These are phyloP conservation scores for Drosophila infuscata DNA, from an alignment of 2,888 invertebrate genomes.

Conservation along the genomic window DNA sequence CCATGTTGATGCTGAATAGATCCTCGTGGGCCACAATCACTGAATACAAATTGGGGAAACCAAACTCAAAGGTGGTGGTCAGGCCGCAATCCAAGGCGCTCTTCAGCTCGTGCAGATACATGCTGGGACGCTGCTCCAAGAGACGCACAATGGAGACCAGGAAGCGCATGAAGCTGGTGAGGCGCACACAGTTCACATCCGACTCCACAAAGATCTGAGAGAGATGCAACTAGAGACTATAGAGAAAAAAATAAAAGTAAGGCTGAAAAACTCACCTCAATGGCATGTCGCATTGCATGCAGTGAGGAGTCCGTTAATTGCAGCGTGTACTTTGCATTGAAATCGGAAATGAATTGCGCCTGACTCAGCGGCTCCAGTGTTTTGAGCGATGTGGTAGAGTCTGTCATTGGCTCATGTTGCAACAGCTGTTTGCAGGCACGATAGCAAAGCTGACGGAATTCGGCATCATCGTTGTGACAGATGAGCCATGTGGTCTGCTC, in stretches of 20 bases:
- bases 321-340: slow-evolving; percentile 76
- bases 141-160: slow-evolving; percentile 80
- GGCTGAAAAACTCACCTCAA: slow-evolving; percentile 74
- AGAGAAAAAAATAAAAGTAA: neutral
- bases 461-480: slow-evolving; percentile 82
- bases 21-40: slow-evolving; percentile 83
- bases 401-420: slow-evolving; percentile 27
- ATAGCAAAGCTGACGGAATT: slow-evolving; percentile 83
- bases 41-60: slow-evolving; percentile 83
- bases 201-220: slow-evolving; percentile 75
- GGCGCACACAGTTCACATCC: slow-evolving; percentile 65
- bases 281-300: slow-evolving; percentile 83
- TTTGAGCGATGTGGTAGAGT: neutral
- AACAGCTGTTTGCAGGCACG: slow-evolving; percentile 79
- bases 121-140: slow-evolving; percentile 78
- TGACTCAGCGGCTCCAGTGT: slow-evolving; percentile 57
- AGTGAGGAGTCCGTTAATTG: slow-evolving; percentile 75
- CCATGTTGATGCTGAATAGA: slow-evolving; percentile 80
- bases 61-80: slow-evolving; percentile 81
- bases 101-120: slow-evolving; percentile 83
- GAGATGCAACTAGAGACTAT: neutral
- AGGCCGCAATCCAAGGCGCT: slow-evolving; percentile 76
- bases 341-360: slow-evolving; percentile 74
- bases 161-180: slow-evolving; percentile 82
- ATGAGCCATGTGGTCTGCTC: slow-evolving; percentile 83